A percentile compares a stretch with the other conserved stretches of the same genome.
phyloP scores from a whole-genome alignment of 2,113 vertebrate species.

The Sinosuthora webbiana region DNA sequence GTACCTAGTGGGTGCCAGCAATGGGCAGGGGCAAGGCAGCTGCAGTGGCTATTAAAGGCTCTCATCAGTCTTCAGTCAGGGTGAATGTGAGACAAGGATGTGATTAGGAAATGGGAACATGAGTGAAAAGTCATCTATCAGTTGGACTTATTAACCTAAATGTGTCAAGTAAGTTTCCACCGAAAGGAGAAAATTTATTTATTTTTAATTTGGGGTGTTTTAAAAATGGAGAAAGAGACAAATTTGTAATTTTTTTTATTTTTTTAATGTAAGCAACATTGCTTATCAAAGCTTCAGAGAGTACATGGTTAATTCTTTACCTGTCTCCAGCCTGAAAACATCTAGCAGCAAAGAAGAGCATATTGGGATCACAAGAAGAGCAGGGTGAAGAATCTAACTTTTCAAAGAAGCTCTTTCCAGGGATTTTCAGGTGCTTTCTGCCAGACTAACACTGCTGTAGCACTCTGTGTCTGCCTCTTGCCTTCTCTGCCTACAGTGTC shows the following conservation, averaged over 20 bases:
- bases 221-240: not conserved
- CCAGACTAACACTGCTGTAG: not conserved
- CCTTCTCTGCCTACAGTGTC: not conserved
- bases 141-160: conserved; percentile 29
- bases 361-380: not conserved
- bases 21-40: fast-evolving
- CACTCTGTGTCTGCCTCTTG: not conserved
- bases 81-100: conserved; percentile 32
- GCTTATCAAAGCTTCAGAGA: not conserved
- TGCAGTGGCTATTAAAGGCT: not conserved
- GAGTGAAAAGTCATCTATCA: conserved; percentile 59
- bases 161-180: conserved; percentile 56
- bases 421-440: not conserved
- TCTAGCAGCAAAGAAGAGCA: not conserved
- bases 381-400: not conserved
- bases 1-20: fast-evolving
- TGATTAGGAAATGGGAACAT: conserved; percentile 15
- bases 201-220: not conserved
- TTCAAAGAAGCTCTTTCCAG: not conserved
- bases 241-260: not conserved
- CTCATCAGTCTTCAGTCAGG: conserved; percentile 21
- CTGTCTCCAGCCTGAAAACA: not conserved
- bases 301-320: not conserved
- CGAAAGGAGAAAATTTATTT: not conserved
- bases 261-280: not conserved